Conservation (phyloP, 2,888 invertebrate species). For the Agonopterix arenella region DNA sequence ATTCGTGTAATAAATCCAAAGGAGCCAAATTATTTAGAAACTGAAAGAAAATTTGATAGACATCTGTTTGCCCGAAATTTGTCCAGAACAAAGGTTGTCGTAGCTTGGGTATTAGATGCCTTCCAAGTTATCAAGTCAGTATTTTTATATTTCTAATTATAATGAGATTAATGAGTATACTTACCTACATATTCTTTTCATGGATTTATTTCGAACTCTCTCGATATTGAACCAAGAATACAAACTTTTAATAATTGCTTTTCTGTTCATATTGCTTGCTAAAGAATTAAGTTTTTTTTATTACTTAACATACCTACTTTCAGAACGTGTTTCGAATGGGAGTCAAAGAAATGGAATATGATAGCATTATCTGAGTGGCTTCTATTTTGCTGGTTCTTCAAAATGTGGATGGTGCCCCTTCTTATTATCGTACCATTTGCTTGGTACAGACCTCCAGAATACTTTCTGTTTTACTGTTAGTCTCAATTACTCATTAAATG, state of each 20-base stretch:
- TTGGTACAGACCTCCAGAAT: constrained; percentile 33
- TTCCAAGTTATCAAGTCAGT: constrained; percentile 91
- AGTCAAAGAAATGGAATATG: constrained; percentile 87
- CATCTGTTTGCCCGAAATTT: constrained; percentile 94
- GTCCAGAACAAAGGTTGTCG: constrained; percentile 88
- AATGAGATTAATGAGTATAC: background rate
- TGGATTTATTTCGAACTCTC: too few species aligned
- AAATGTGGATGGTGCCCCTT: constrained; percentile 94
- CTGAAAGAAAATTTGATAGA: constrained; percentile 93
- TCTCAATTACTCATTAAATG: background rate
- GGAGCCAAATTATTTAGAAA: constrained; percentile 92
- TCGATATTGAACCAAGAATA: too few species aligned
- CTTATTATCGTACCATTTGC: constrained; percentile 89
- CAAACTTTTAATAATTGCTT: too few species aligned
- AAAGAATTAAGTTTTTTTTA: background rate
- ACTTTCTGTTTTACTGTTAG: background rate
- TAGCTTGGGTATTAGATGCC: constrained; percentile 86
- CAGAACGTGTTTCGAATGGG: constrained; percentile 97
- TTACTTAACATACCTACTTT: constrained; percentile 21
- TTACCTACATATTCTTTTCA: too few species aligned
- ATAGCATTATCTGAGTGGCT: constrained; percentile 89
- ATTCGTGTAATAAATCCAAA: constrained; percentile 93
- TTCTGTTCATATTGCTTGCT: background rate
- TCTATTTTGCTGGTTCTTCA: constrained; percentile 91
- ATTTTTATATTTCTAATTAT: background rate